phyloP scores from a whole-genome alignment of 2,113 vertebrate species.

The Scatophagus argus region DNA sequence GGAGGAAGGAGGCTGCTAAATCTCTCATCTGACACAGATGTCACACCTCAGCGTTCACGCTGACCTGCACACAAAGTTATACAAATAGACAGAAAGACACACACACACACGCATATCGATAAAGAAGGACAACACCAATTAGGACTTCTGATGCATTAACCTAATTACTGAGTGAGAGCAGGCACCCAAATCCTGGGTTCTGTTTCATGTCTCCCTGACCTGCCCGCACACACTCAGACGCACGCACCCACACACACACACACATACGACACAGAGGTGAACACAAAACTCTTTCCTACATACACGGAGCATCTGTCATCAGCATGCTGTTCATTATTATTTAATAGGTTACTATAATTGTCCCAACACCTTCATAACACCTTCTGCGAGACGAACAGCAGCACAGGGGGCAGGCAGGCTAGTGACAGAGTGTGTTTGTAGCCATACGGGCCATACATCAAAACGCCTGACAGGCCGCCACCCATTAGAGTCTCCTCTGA shows the following conservation, averaged over 20 bases:
- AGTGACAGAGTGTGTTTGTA: background rate
- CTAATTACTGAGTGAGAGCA: conserved; percentile 77
- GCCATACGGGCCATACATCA: conserved; percentile 38
- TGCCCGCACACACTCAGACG: conserved; percentile 28
- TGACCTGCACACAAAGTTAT: conserved; percentile 14
- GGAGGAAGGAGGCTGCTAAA: conserved; percentile 74
- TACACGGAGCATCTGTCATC: conserved; percentile 67
- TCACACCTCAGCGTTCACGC: conserved; percentile 60
- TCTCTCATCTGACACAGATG: conserved; percentile 76
- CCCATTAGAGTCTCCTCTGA: conserved; percentile 43
- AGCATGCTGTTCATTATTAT: conserved; percentile 67
- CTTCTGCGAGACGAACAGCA: conserved; percentile 34
- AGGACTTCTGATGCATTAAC: conserved; percentile 76
- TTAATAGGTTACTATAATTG: conserved; percentile 68
- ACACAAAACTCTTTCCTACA: conserved; percentile 33
- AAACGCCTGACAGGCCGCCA: conserved; percentile 35
- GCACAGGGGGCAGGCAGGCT: background rate
- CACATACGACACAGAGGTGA: background rate
- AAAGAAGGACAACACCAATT: conserved; percentile 56
- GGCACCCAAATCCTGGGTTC: conserved; percentile 56
- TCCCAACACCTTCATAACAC: conserved; percentile 61
- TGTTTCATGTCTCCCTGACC: conserved; percentile 64
- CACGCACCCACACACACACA: conserved; percentile 6
- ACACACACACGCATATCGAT: conserved; percentile 12
- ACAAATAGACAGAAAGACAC: background rate